These are phyloP conservation scores for Ophiothrix spiculata DNA, from an alignment of 35 echinoderm and acorn worm species.

Conservation along the genomic window DNA sequence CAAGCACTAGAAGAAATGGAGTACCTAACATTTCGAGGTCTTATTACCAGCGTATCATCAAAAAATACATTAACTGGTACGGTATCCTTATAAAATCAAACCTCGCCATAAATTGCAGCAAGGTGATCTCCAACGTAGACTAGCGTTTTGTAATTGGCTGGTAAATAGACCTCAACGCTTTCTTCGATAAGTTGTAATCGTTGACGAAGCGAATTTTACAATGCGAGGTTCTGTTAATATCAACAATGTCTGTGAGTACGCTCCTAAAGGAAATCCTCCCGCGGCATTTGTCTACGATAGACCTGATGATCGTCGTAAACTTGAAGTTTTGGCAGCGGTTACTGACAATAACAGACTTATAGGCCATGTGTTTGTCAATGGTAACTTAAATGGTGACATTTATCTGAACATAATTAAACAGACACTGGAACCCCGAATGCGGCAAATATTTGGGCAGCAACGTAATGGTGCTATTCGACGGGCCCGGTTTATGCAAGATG, in stretches of 20 bases:
- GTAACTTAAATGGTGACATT: background rate
- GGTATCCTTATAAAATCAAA: background rate
- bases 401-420: background rate
- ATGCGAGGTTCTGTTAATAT: background rate
- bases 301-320: background rate
- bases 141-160: background rate
- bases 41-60: background rate
- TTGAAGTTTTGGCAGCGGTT: background rate
- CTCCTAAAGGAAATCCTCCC: background rate
- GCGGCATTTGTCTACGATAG: background rate
- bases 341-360: background rate
- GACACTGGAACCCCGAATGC: background rate
- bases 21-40: background rate
- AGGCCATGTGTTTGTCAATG: background rate
- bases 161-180: background rate
- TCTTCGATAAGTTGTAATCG: background rate
- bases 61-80: background rate
- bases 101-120: background rate
- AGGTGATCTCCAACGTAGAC: background rate
- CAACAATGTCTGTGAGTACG: background rate
- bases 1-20: background rate
- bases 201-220: background rate
- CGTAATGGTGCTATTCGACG: background rate
- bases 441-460: background rate
- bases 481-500: constrained; percentile 19